Evolutionary conservation across 2,888 invertebrate species (phyloP).

Genomic region (Myopa testacea): DNA sequence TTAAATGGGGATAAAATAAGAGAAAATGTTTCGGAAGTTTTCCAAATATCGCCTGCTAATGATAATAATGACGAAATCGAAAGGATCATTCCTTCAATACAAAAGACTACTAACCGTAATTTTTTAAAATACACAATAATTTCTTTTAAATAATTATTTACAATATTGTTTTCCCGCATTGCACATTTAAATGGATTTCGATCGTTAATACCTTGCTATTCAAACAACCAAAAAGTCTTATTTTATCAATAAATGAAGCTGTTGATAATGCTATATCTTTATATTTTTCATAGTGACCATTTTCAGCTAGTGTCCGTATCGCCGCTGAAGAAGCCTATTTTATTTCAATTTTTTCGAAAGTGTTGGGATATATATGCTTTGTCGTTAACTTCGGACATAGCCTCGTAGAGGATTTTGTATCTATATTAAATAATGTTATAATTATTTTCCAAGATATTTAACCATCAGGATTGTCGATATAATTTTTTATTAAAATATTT

Average conservation of each 20-base stretch:
- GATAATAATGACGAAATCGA: conserved; percentile 25
- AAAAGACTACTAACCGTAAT: conserved; percentile 1
- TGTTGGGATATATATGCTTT: conserved; percentile 35
- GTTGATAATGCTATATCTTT: conserved; percentile 32
- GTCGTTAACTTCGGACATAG: conserved; percentile 34
- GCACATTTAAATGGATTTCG: conserved; percentile 24
- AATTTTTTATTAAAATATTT: conserved; percentile 30
- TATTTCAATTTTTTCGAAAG: conserved; percentile 38
- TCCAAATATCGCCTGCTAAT: conserved; percentile 29
- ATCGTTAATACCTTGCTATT: conserved; percentile 29
- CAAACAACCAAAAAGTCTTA: conserved; percentile 34
- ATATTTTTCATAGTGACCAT: conserved; percentile 22
- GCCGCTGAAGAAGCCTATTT: conserved; percentile 20
- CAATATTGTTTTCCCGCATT: conserved; percentile 12
- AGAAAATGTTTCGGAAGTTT: conserved; percentile 23
- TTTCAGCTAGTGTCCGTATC: conserved; percentile 12
- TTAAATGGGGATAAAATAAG: conserved; percentile 16
- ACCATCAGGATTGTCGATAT: conserved; percentile 30
- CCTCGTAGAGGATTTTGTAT: conserved; percentile 23
- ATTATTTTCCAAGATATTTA: conserved; percentile 36
- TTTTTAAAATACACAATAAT: conserved; percentile 6
- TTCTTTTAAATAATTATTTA: conserved; percentile 11
- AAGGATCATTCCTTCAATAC: conserved; percentile 27
- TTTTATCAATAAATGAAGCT: conserved; percentile 34
- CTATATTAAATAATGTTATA: conserved; percentile 30